Evolutionary conservation across 2,797 vertebrate species (phyloP), one percentile per base, ranked within the genome.

Genomic region (Lerista edwardsae): DNA sequence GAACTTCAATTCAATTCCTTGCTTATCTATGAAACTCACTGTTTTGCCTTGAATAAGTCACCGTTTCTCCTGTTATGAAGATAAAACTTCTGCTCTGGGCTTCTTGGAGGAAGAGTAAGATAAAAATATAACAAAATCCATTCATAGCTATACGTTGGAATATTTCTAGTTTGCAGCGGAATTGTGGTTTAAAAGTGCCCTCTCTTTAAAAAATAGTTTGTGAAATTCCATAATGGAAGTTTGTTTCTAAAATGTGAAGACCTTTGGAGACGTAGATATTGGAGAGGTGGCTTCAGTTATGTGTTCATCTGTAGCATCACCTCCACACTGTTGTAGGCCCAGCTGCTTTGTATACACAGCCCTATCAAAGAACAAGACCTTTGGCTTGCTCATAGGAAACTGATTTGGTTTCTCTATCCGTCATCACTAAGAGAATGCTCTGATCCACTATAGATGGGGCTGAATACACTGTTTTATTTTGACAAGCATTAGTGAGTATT

Each of bases 281-380:
- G 57, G 36, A 57, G 29, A 23, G 55, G 79, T 80, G 47, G 12
- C 72, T 86, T 85, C 67, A 84, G 86, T 92, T 90, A 91, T 90
- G 89, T 69, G 91, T 79, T 79, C 73, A 88, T 91, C 91, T 86
- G 88, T 91, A 91, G 86, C 86, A 87, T 89, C 87, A 85, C 90
- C 86, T 91, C 86, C 83, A 39, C 44, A 81, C 76, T 74, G 51
- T 84, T 91, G 34, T 2, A 0, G 55, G 85, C 79, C 85, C 84
- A 91, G 75, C 87, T 90, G 61, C 65, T 0, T 0, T 82, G 80
- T 84, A 77, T 86, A 75, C 75, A 75, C 15, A 55, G 51, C 51
- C 51, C 69, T 90, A 88, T 91, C 91, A 92, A 62, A 94, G 91
- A 89, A 92, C 88, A 91, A 88, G 91, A 93, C 86, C 88, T 91